Percentiles rank a stretch among this genome's conserved stretches.
Conservation (phyloP, 2,113 vertebrate species). For the Arothron firmamentum region DNA sequence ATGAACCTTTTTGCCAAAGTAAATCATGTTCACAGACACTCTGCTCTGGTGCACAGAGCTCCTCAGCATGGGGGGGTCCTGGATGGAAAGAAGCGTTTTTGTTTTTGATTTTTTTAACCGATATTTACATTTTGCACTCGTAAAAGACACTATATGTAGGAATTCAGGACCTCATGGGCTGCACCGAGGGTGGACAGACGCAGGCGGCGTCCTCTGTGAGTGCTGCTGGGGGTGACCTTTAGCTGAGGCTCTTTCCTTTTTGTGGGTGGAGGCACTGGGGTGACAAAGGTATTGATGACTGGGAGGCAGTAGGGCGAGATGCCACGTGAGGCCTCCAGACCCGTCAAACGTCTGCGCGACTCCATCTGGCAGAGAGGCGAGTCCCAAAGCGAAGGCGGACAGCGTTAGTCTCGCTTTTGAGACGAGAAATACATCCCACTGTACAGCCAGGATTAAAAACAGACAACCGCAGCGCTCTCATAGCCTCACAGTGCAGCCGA, state of each 20-base stretch:
- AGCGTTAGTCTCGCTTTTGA: neutral
- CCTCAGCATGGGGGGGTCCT: conserved; percentile 77
- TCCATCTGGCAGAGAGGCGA: conserved; percentile 67
- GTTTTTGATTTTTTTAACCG: neutral
- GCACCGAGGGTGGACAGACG: conserved; percentile 73
- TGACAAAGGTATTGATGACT: conserved; percentile 69
- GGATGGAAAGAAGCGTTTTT: conserved; percentile 6
- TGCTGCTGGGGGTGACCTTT: conserved; percentile 41
- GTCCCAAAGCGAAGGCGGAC: too few relatives aligned
- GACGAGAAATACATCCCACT: too few relatives aligned
- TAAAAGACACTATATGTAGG: neutral
- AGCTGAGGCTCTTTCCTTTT: conserved; percentile 55
- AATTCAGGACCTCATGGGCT: conserved; percentile 57
- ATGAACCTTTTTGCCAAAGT: conserved; percentile 82
- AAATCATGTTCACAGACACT: conserved; percentile 83
- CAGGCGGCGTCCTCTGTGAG: conserved; percentile 68
- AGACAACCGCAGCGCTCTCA: neutral
- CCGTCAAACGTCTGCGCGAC: conserved; percentile 49
- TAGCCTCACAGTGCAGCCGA: conserved; percentile 69
- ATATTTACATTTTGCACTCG: too few relatives aligned
- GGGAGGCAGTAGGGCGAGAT: conserved; percentile 80
- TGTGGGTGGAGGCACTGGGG: conserved; percentile 75
- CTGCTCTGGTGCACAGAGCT: conserved; percentile 74
- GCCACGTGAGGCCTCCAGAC: conserved; percentile 50
- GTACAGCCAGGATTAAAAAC: too few relatives aligned